Conservation (phyloP, 2,113 vertebrate genomes). For the Thamnophis sirtalis region DNA sequence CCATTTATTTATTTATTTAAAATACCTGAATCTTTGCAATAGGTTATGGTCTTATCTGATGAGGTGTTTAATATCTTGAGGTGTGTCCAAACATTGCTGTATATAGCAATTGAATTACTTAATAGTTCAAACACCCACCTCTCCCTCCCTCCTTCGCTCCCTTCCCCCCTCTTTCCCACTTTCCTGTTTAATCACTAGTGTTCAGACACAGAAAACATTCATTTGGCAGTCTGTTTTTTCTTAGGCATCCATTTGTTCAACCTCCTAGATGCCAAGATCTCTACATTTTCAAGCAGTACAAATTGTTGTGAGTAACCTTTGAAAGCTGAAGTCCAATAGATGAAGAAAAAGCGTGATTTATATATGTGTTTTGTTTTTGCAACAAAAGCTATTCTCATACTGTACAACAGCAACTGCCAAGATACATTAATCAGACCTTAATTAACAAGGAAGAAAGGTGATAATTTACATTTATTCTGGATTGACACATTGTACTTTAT, state of each 20-base stretch:
- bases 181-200: not conserved
- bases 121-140: not conserved
- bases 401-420: slow-evolving; percentile 38
- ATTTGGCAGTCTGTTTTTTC: not conserved
- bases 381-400: slow-evolving; percentile 52
- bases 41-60: not conserved
- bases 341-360: slow-evolving; percentile 42
- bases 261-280: slow-evolving; percentile 33
- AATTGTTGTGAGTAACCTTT: slow-evolving; percentile 50
- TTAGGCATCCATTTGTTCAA: slow-evolving; percentile 36
- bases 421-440: slow-evolving; percentile 66
- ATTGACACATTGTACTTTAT: slow-evolving; percentile 68
- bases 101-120: not conserved
- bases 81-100: not conserved
- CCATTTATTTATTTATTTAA: too few relatives aligned
- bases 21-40: not conserved
- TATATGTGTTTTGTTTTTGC: slow-evolving; percentile 46
- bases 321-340: slow-evolving; percentile 46
- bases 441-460: slow-evolving; percentile 65
- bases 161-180: not conserved
- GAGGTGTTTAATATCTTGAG: not conserved
- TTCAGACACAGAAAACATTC: not conserved
- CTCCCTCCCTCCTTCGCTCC: not conserved
- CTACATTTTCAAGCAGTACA: slow-evolving; percentile 33
- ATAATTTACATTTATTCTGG: slow-evolving; percentile 76